Percentiles rank a stretch among this genome's conserved stretches.
Evolutionary conservation across 1,140 invertebrate species (phyloP).

Genomic region (Orius laevigatus): DNA sequence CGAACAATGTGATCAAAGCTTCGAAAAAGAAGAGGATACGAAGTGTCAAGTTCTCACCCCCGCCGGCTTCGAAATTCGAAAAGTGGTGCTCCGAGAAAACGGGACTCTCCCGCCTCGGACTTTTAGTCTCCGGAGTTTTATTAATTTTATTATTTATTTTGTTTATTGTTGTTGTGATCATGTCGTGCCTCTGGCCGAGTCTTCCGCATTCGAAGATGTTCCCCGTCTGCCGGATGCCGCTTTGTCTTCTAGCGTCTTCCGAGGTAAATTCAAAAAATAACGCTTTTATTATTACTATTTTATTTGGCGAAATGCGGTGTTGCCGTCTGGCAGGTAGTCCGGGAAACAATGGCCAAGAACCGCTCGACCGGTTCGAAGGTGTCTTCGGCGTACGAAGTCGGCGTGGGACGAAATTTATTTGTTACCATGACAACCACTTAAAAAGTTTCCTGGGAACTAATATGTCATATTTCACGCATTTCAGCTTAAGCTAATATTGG

Average conservation of each 20-base stretch:
- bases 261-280: constrained; percentile 21
- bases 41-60: constrained; percentile 5
- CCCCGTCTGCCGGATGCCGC: constrained; percentile 21
- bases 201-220: constrained; percentile 19
- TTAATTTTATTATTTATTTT: constrained; percentile 22
- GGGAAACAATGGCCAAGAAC: no score
- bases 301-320: background rate
- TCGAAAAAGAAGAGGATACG: background rate
- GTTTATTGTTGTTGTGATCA: constrained; percentile 20
- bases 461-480: no score
- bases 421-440: no score
- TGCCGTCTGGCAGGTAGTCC: no score
- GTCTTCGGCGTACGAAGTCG: no score
- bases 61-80: constrained; percentile 17
- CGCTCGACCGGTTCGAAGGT: no score
- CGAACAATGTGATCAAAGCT: constrained; percentile 6
- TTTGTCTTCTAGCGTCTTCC: constrained; percentile 25
- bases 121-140: constrained; percentile 16
- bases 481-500: no score
- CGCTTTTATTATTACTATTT: background rate
- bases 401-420: no score
- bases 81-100: constrained; percentile 21
- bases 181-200: constrained; percentile 25
- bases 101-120: constrained; percentile 18
- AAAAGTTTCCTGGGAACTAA: no score